Evolutionary conservation across 2,797 vertebrate genomes (phyloP).

Genomic region (Rachycentron canadum): DNA sequence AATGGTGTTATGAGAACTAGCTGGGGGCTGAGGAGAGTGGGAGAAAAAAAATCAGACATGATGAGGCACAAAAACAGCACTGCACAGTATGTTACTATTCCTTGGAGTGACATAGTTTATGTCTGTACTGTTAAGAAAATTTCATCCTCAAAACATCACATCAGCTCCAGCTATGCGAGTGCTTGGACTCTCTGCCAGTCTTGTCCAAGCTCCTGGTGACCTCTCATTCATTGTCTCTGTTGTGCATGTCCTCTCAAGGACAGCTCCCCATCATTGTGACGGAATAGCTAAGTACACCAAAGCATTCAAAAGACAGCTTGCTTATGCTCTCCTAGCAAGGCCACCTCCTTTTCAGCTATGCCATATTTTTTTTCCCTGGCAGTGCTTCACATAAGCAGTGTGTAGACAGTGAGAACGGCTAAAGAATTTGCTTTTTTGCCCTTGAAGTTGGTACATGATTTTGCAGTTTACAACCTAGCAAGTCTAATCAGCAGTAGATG

Average conservation of each 20-base stretch:
- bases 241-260: constrained; percentile 58
- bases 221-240: constrained; percentile 42
- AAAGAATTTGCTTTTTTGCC: constrained; percentile 50
- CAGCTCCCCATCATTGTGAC: constrained; percentile 42
- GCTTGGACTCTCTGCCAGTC: constrained; percentile 6
- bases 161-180: background rate
- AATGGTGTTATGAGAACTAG: constrained; percentile 10
- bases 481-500: constrained; percentile 3
- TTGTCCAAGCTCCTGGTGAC: constrained; percentile 25
- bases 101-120: background rate
- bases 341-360: constrained; percentile 60
- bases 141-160: background rate
- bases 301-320: constrained; percentile 56
- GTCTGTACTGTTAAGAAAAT: background rate
- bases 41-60: background rate
- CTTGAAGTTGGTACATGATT: constrained; percentile 48
- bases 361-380: constrained; percentile 34
- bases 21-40: background rate
- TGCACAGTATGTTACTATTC: too few species aligned
- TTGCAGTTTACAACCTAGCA: constrained; percentile 16
- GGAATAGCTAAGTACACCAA: constrained; percentile 50
- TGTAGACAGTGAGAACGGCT: constrained; percentile 35
- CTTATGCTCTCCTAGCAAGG: constrained; percentile 64
- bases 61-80: constrained; percentile 3
- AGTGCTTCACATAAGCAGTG: constrained; percentile 31